Evolutionary conservation across 2,113 vertebrate genomes (phyloP), one percentile per base, ranked within the genome.

Genomic region (Phodopus roborovskii): DNA sequence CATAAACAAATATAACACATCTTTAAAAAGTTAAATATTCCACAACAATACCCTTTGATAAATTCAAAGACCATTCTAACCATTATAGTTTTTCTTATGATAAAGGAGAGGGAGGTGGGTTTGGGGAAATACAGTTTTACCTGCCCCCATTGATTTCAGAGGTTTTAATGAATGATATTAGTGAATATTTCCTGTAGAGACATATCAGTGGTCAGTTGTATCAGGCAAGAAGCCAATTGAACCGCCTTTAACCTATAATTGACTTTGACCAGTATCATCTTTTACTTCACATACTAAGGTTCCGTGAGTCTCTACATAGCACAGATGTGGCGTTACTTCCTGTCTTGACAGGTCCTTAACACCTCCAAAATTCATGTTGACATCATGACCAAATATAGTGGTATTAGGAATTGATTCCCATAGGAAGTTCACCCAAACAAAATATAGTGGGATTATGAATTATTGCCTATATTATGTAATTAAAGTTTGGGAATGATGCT

Each of bases 131-230:
- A 93, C 71, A 9, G 24, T 97, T 90, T 96, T 88, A 74, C 28
- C n/a, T 97, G 77, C 74, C 95, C 95, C 48, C 58, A 84, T 97
- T 98, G 81, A 45, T 92, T 97, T 88, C 74, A 95, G 81, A 0
- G 1, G 56, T 98, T 98, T 98, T 96, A 98, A 98, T 98, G 98
- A 96, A 42, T 20, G 96, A 86, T 26, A 56, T 98, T 97, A 93
- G 78, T 84, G 88, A 91, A 95, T 56, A 90, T 90, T 97, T 93
- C 95, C 95, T 71, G 75, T 96, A 94, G 95, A 96, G 79, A 97
- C 97, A 98, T 24, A 96, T 96, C 88, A 97, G 88, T 90, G 91
- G 92, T 94, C 68, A 96, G 26, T 2, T 0, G 77, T 81, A 97
- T 78, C 90, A 93, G 91, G 13, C 3, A 62, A 39, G 56, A 56